Evolutionary conservation across 2,797 vertebrate species (phyloP), one percentile per base, ranked within the genome.

Genomic region (Cyclopterus lumpus): DNA sequence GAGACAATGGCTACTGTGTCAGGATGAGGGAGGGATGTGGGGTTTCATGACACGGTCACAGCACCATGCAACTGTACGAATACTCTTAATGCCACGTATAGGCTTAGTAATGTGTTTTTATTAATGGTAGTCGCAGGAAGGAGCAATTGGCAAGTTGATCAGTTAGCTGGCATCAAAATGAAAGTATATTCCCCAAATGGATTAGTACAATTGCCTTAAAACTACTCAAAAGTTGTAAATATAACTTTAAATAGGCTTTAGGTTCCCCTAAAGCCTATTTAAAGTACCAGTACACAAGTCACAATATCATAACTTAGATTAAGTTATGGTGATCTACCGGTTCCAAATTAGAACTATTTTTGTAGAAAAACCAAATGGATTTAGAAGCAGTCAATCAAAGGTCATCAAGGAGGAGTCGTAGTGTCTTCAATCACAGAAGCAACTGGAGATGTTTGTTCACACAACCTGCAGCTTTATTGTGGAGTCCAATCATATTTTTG

Each of bases 1-100:
- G 84, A 81, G 83, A 94, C 94, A 94, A 95, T 93, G 91, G 88
- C 73, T 73, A 74, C 91, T 93, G 91, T 95, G 93, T 95, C 73
- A 75, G 76, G 80, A 75, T 76, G 83, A 8, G 75, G 67, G 15
- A 46, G 71, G 64, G 74, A 12, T 38, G 32, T 58, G 55, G 83
- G 67, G 79, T 84, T 83, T 89, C 75, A 77, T 87, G 79, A 84
- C 77, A 86, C 64, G 46, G 75, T 78, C 79, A 64, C 60, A 66
- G 75, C 77, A 71, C 68, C 80, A 38, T 73, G 73, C 61, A 71
- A 78, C 68, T 71, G 36, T 65, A 36, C 65, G 65, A 61, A 73
- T 54, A 53, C 34, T 42, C 18, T 38, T 49, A 63, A 63, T 68
- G 28, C 61, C 26, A 65, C 38, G n/a, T 69, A 34, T 48, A 70